phyloP scores from a whole-genome alignment of 2,113 vertebrate genomes.

The Dasyurus viverrinus region DNA sequence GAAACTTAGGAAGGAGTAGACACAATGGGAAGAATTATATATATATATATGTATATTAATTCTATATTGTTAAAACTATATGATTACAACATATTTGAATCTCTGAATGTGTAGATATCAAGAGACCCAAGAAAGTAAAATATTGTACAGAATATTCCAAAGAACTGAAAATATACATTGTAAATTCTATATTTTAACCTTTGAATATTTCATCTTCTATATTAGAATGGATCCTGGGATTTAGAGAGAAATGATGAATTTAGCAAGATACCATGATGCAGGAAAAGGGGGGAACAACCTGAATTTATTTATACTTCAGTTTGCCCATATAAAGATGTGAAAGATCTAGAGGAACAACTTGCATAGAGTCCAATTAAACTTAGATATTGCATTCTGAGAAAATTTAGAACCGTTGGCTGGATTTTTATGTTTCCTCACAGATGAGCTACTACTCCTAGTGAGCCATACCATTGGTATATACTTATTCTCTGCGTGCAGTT shows the following conservation, averaged over 20 bases:
- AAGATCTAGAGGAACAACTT: background rate
- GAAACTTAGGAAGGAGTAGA: background rate
- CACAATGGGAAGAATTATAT: background rate
- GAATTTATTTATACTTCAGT: background rate
- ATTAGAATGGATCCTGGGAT: background rate
- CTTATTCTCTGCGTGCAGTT: background rate
- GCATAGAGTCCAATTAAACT: background rate
- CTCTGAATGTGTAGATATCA: background rate
- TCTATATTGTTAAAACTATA: background rate
- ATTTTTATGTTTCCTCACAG: background rate
- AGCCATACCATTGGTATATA: background rate
- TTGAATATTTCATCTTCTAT: background rate
- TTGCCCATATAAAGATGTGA: background rate
- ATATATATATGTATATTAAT: background rate
- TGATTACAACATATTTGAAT: background rate
- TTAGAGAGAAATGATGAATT: background rate
- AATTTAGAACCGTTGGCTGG: background rate
- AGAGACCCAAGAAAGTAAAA: background rate
- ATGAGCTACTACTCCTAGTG: background rate
- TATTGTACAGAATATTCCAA: background rate
- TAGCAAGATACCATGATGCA: background rate
- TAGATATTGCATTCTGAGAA: background rate
- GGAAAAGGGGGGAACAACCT: background rate
- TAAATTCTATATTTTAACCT: background rate
- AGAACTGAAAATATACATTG: background rate